These are phyloP conservation scores for Archocentrus centrarchus DNA, from an alignment of 2,113 vertebrate genomes.

Conservation along the genomic window DNA sequence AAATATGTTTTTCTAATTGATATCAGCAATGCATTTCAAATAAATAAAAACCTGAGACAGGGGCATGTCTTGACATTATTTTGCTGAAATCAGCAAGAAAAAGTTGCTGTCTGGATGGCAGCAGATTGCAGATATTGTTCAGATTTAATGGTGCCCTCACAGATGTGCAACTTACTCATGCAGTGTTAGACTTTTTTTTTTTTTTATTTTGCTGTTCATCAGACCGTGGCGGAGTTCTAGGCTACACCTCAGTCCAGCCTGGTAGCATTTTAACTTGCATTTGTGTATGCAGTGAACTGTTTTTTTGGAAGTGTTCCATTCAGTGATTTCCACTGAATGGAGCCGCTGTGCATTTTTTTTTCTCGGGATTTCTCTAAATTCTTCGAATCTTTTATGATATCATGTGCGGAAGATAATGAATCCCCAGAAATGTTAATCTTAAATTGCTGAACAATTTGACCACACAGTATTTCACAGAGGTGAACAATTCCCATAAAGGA, in stretches of 20 bases:
- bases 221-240: neutral
- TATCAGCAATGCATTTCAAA: neutral
- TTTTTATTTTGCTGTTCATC: neutral
- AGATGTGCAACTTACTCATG: neutral
- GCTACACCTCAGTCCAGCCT: neutral
- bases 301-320: neutral
- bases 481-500: neutral
- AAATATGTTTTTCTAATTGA: neutral
- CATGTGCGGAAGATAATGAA: neutral
- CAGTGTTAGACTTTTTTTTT: neutral
- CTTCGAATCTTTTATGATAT: slow-evolving; percentile 10
- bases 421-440: slow-evolving; percentile 5
- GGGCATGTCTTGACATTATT: neutral
- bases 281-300: neutral
- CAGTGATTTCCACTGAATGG: neutral
- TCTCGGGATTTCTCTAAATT: neutral
- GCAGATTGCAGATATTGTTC: neutral
- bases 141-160: neutral
- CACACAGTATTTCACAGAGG: slow-evolving; percentile 3
- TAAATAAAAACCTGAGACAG: neutral
- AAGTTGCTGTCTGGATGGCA: neutral
- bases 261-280: slow-evolving; percentile 20
- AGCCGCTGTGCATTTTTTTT: neutral
- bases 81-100: slow-evolving; percentile 13
- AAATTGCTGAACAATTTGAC: neutral